Percentiles rank a stretch among this genome's conserved stretches.
Evolutionary conservation across 2,113 vertebrate genomes (phyloP).

Genomic region (Candoia aspera): DNA sequence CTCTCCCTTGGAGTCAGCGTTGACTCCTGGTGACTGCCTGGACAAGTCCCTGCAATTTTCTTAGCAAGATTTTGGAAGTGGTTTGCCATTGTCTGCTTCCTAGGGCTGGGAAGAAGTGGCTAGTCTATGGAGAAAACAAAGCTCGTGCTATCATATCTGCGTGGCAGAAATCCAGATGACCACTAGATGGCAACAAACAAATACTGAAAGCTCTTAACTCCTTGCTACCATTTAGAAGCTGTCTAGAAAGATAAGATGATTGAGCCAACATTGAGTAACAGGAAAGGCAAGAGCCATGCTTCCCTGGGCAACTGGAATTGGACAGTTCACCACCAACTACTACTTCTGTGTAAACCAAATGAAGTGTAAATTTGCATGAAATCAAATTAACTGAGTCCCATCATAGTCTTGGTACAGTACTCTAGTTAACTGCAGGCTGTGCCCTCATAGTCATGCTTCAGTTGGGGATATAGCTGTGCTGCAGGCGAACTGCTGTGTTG

Average conservation of each 20-base stretch:
- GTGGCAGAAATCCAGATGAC: neutral
- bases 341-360: neutral
- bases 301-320: neutral
- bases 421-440: too few species aligned
- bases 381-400: neutral
- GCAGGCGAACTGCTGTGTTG: too few species aligned
- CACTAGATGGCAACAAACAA: neutral
- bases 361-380: neutral
- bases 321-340: neutral
- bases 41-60: neutral
- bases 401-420: neutral
- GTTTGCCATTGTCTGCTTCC: neutral
- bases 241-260: neutral
- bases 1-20: neutral
- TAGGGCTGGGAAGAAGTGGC: neutral
- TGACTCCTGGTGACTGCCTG: neutral
- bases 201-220: neutral
- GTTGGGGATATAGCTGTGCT: neutral
- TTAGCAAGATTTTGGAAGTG: neutral
- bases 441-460: neutral
- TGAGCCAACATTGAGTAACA: neutral
- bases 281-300: neutral
- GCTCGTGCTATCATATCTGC: neutral
- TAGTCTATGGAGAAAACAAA: neutral
- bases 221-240: neutral